Evolutionary conservation across 2,113 vertebrate species (phyloP).

Genomic region (Oncorhynchus kisutch): DNA sequence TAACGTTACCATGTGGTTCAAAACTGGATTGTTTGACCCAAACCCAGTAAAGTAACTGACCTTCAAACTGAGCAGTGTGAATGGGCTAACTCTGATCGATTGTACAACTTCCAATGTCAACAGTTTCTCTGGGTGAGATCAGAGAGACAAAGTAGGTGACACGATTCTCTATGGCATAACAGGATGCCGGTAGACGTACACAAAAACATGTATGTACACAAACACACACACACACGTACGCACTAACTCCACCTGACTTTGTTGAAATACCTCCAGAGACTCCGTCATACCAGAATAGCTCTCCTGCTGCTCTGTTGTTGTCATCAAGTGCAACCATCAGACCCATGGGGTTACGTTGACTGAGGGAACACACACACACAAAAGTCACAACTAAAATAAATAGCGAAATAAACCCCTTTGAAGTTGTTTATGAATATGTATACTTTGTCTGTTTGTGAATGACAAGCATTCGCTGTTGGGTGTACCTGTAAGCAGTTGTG

Average conservation of each 20-base stretch:
- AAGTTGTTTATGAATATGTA: not conserved
- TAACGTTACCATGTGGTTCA: too few relatives aligned
- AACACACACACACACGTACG: not conserved
- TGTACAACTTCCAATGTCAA: too few relatives aligned
- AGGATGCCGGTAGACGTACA: not conserved
- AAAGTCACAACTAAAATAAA: not conserved
- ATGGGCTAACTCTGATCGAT: too few relatives aligned
- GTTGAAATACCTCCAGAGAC: constrained; percentile 79
- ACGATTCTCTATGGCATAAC: too few relatives aligned
- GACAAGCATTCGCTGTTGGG: not conserved
- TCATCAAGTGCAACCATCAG: constrained; percentile 86
- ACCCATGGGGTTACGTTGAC: constrained; percentile 85
- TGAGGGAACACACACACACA: constrained; percentile 52
- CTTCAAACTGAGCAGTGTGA: too few relatives aligned
- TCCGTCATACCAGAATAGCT: constrained; percentile 96
- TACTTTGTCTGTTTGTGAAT: not conserved
- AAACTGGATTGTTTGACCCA: too few relatives aligned
- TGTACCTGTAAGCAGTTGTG: constrained; percentile 84
- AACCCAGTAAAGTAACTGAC: too few relatives aligned
- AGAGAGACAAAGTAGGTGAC: too few relatives aligned
- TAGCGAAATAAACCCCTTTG: not conserved
- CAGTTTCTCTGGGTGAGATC: too few relatives aligned
- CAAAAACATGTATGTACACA: constrained; percentile 1
- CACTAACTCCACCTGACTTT: too few relatives aligned
- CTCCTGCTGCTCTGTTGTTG: constrained; percentile 74